Base-by-base conservation (phyloP, 1,140 invertebrate genomes). In the Drosophila varians region DNA sequence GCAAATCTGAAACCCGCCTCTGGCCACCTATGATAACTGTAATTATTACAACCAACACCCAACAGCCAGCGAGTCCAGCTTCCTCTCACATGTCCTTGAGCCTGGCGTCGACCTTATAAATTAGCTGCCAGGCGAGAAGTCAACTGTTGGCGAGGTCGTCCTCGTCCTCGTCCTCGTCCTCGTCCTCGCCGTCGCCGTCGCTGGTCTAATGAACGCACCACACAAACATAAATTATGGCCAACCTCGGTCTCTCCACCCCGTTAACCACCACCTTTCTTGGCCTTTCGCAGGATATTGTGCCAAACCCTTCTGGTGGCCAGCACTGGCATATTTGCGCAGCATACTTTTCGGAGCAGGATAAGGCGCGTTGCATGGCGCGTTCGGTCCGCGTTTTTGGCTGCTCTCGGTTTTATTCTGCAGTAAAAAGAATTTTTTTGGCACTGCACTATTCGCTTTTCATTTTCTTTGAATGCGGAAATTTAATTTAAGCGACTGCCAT, bases 211-310 rank as follows among this genome's bases (percentile, higher is more conserved):
- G 76, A 69, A 61, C 57, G 60, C 61, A 66, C 61, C 69, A 62
- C 80, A 75, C 79, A 79, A 86, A 57, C 82, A 87, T 86, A 87
- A 86, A 82, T 86, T 87, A 86, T 83, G 77, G 53, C 54, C 53
- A 46, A 53, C 42, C 47, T 66, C 48, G 34, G 38, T 36, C 7
- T 48, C 45, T 14, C 18, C 54, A 8, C 21, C 36, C 6, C 8
- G 1, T 6, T 14, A 12, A 12, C n/a, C 3, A 3, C 3, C 38
- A 3, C 38, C 38, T 42, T 18, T 19, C 36, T 38, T 38, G 9
- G 28, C 28, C 36, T 38, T 12, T 16, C 16, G 38, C 14, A 1
- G 16, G 38, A 42, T 16, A 7, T 12, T 6, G 14, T 16, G 38
- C 14, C 8, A 42, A 42, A 23, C 16, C 25, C 46, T 31, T 25